Base-by-base conservation (phyloP, 1,140 invertebrate genomes). In the Lordiphosa clarofinis region DNA sequence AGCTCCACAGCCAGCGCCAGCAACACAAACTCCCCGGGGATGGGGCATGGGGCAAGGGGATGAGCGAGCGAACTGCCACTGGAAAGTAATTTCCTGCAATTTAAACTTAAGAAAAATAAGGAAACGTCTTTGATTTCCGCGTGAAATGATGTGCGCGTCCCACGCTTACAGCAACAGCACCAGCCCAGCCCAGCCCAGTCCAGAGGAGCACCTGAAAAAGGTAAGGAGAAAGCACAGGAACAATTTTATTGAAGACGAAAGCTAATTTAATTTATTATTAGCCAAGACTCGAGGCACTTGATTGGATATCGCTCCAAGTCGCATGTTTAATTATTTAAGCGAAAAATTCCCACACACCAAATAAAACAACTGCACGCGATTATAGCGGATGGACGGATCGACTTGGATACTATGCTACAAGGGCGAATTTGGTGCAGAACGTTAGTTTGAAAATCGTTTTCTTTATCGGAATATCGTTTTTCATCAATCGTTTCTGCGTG, bases 81-180 rank as follows among this genome's bases (percentile, higher is more conserved):
- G 72, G 57, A 87, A 87, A 73, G 73, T 76, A 87, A 76, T 82
- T 87, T 78, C 75, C 82, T 82, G 82, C 81, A 87, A 87, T 84
- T 86, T 86, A 73, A 86, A 82, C 82, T 86, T 76, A 73, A 71
- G 72, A 76, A 87, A 86, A 84, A 87, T 87, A 84, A 84, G 73
- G 81, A 78, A 87, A 69, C 81, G 73, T 82, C 82, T 87, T 86
- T 86, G 82, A 86, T 82, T 86, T 79, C 81, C 75, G 82, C 73
- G 78, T 86, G 74, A 86, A 79, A 62, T 72, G 81, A 65, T 75
- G 70, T 72, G 71, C 59, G 44, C 37, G 28, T 24, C 33, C 31
- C 24, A 39, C 49, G 44, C 59, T 54, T 57, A 31, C 60, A 64
- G 24, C 28, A 39, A 19, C 4, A 50, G 19, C 15, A 50, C 35